Conservation (phyloP, 2,797 vertebrate genomes). For the Centroberyx gerrardi region DNA sequence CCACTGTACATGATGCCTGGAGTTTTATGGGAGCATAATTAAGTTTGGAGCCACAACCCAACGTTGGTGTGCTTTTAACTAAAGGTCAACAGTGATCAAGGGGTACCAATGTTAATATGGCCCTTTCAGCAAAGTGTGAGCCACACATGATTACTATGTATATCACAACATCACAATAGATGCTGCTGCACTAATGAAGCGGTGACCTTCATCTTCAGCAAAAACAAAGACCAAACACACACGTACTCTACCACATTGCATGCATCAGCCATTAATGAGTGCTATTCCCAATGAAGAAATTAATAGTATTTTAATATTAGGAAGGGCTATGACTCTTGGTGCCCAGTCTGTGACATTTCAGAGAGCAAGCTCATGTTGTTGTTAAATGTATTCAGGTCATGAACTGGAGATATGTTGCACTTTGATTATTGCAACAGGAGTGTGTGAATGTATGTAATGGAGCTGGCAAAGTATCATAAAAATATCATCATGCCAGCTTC, state of each 20-base stretch:
- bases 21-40: slow-evolving; percentile 82
- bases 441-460: slow-evolving; percentile 1
- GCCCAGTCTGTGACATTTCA: slow-evolving; percentile 43
- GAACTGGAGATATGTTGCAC: slow-evolving; percentile 6
- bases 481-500: slow-evolving; percentile 20
- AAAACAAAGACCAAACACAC: slow-evolving; percentile 73
- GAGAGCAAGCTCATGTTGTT: slow-evolving; percentile 2
- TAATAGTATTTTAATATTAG: slow-evolving; percentile 57
- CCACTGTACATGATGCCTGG: slow-evolving; percentile 68
- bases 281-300: slow-evolving; percentile 44
- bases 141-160: slow-evolving; percentile 81
- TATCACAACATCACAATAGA: slow-evolving; percentile 79
- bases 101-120: slow-evolving; percentile 29
- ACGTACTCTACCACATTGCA: slow-evolving; percentile 55
- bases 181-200: slow-evolving; percentile 79
- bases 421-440: neutral
- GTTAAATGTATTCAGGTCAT: slow-evolving; percentile 10
- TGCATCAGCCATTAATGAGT: slow-evolving; percentile 60
- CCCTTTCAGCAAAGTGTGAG: slow-evolving; percentile 59
- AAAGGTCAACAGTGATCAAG: slow-evolving; percentile 81
- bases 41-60: slow-evolving; percentile 72
- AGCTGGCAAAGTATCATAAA: neutral
- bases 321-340: slow-evolving; percentile 11
- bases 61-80: slow-evolving; percentile 82
- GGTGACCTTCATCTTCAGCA: slow-evolving; percentile 76